Evolutionary conservation across 2,888 invertebrate genomes (phyloP), one percentile per base, ranked within the genome.

Genomic region (Heliconius erato): DNA sequence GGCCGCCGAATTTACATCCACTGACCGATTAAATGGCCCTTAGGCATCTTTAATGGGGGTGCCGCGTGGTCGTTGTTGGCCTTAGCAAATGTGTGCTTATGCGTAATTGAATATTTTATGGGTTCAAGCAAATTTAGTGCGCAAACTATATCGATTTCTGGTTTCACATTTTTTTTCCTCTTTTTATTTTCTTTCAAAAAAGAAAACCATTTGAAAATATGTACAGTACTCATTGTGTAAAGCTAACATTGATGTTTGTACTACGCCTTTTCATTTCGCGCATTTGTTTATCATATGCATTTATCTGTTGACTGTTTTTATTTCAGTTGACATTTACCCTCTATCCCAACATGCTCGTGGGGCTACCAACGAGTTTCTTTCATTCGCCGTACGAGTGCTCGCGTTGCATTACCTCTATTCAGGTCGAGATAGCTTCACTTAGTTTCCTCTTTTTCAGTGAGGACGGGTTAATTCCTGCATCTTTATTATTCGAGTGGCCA

Each of bases 11-110:
- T 95, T 95, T 96, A 95, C 96, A 95, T 96, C 94, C 94, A 94
- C 96, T 96, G 96, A 96, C 96, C 96, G 95, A 96, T 95, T 96
- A 96, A 95, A 96, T 95, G 95, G 95, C 96, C 96, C 95, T 95
- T 95, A 95, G 95, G 96, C 95, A 94, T 95, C 96, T 95, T 95
- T 95, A 96, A 95, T 95, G 95, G 96, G 95, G 95, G 95, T 94
- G 92, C 96, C 96, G 95, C 95, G 93, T 95, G 95, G 95, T 95
- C 94, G 95, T 94, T 94, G 96, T 94, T 94, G 91, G 95, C 94
- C 94, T 94, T 94, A 93, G 92, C 94, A 94, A 95, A 95, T 95
- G 96, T 95, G 95, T 95, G 92, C 96, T 94, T 95, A 95, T 95
- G 95, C 94, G 95, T 95, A 95, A 95, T 96, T 96, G 96, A 95